phyloP scores from a whole-genome alignment of 2,888 invertebrate genomes.

The Drosophila cracens region DNA sequence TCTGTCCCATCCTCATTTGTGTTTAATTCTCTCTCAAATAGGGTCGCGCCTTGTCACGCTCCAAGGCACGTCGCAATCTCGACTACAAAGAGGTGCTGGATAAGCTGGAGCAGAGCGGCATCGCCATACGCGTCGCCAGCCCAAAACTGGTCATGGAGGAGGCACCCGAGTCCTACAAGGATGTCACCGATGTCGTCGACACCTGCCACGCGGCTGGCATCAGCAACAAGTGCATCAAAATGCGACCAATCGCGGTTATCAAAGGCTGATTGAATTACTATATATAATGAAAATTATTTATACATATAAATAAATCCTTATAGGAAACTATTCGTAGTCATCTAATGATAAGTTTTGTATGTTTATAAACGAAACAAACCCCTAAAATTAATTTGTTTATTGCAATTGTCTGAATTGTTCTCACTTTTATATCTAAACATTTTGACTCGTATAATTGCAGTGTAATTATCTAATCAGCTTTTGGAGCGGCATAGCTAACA shows the following conservation, averaged over 20 bases:
- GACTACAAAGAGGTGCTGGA: slow-evolving; percentile 96
- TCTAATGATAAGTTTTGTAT: not conserved
- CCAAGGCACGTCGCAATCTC: slow-evolving; percentile 97
- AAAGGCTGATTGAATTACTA: slow-evolving; percentile 90
- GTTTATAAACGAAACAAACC: not conserved
- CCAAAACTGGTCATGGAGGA: slow-evolving; percentile 99
- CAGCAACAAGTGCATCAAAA: slow-evolving; percentile 97
- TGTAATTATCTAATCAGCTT: slow-evolving; percentile 2
- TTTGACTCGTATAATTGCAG: not conserved
- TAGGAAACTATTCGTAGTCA: not conserved
- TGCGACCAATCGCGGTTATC: slow-evolving; percentile 99
- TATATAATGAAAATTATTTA: not conserved
- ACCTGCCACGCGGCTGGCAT: slow-evolving; percentile 99
- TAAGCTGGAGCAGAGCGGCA: slow-evolving; percentile 93
- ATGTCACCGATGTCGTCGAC: slow-evolving; percentile 99
- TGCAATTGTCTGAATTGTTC: not conserved
- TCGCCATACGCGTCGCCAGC: slow-evolving; percentile 98
- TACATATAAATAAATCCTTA: not conserved
- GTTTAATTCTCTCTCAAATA: slow-evolving; percentile 83
- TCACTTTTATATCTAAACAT: not conserved
- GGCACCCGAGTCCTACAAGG: slow-evolving; percentile 99
- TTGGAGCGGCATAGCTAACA: not conserved
- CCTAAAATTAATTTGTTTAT: not conserved
- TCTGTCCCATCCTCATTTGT: not conserved
- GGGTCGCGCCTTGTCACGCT: slow-evolving; percentile 98